Percentiles rank a stretch among this genome's conserved stretches.
These are phyloP conservation scores for Siphamia tubifer DNA, from an alignment of 2,113 vertebrate genomes.

Conservation along the genomic window DNA sequence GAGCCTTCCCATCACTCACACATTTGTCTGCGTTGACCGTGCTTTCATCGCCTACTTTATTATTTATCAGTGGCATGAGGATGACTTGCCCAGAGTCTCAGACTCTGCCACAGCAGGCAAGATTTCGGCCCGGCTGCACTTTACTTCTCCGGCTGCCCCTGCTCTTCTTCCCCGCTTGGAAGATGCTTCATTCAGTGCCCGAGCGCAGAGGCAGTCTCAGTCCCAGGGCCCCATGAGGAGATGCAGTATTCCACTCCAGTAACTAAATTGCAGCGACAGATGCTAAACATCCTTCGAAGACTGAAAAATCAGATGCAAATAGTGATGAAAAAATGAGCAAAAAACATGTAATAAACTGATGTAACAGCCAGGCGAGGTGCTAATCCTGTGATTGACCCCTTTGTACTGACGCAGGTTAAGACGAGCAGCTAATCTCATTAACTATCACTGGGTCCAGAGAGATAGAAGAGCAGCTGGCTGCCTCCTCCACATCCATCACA, in stretches of 20 bases:
- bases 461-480: conserved; percentile 62
- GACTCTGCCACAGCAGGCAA: conserved; percentile 57
- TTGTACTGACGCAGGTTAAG: conserved; percentile 70
- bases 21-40: conserved; percentile 49
- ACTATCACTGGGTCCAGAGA: conserved; percentile 50
- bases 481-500: conserved; percentile 34
- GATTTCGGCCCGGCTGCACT: conserved; percentile 43
- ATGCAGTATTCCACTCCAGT: not conserved
- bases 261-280: not conserved
- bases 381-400: conserved; percentile 81
- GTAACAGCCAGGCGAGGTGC: conserved; percentile 56
- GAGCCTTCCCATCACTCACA: conserved; percentile 63
- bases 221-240: conserved; percentile 24
- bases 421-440: conserved; percentile 78
- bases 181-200: conserved; percentile 58
- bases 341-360: conserved; percentile 57
- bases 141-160: conserved; percentile 39
- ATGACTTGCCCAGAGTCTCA: conserved; percentile 39
- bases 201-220: conserved; percentile 18
- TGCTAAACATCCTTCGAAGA: conserved; percentile 8
- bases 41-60: conserved; percentile 75
- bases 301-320: not conserved
- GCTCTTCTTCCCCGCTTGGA: conserved; percentile 32
- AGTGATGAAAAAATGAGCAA: conserved; percentile 1
- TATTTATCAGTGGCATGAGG: conserved; percentile 78